Base-by-base conservation (phyloP, 2,113 vertebrate species). In the Laterallus jamaicensis region DNA sequence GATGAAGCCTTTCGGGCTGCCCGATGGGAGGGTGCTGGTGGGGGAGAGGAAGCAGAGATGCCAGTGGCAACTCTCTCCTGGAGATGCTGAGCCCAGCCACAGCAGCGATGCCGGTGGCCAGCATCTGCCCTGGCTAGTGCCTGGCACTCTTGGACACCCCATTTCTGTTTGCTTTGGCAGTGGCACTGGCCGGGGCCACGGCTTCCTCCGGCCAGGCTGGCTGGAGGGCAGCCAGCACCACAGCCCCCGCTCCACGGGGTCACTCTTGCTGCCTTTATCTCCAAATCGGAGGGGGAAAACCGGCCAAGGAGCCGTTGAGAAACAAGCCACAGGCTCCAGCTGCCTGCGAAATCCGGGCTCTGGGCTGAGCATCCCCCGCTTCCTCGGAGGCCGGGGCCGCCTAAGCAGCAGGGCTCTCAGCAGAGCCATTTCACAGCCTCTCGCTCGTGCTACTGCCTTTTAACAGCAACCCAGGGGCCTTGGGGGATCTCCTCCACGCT, bases 241-340 rank as follows among this genome's bases (percentile, higher is more conserved):
- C 31, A 2, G 86, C 88, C 93, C 93, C 88, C n/a, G 8, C 91
- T 52, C 96, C 42, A 18, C 39, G 6, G 74, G 91, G 90, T 94
- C 94, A 10, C 90, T 81, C 92, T 84, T 70, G 6, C 83, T 8
- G 84, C 86, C 94, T 94, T 96, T 92, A 93, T 97, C 94, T 96
- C 86, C 11, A 26, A 74, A 86, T 44, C 11, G 8, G 60, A 56
- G 85, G 4, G 91, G 94, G 86, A 94, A 79, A 15, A 24, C 14
- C 14, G 31, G 86, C 94, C 87, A 84, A 66, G 86, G 91, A 88
- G 62, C 77, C n/a, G 19, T 15, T 86, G 95, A 93, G 94, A 96
- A 96, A 93, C 54, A 78, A 93, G 94, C 95, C 93, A 54, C 96
- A 90, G 97, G 93, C 95, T 96, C 97, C 95, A 97, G 95, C 92